Conservation (phyloP, 1,140 invertebrate species). For the Trichonephila clavata region DNA sequence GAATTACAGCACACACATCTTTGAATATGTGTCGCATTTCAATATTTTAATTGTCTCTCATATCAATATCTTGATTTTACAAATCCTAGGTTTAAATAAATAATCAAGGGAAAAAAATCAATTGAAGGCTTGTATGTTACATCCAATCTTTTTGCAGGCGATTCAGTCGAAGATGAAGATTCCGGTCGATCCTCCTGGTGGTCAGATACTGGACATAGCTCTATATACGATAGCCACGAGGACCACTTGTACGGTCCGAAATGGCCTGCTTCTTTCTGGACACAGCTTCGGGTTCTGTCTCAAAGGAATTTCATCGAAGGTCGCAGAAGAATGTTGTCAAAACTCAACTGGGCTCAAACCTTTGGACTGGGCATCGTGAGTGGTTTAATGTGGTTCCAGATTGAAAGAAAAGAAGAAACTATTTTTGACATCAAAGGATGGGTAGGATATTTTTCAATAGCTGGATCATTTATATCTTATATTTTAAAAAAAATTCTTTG, state of each 20-base stretch:
- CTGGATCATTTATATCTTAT: too few relatives aligned
- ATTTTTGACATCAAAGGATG: conserved; percentile 91
- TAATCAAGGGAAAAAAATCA: too few relatives aligned
- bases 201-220: conserved; percentile 82
- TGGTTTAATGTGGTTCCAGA: conserved; percentile 90
- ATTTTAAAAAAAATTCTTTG: too few relatives aligned
- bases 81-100: too few relatives aligned
- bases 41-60: too few relatives aligned
- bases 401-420: conserved; percentile 88
- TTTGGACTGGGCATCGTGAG: conserved; percentile 87
- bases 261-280: conserved; percentile 91
- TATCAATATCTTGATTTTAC: too few relatives aligned
- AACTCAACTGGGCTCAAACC: conserved; percentile 91
- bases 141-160: neutral
- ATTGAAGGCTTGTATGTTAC: too few relatives aligned
- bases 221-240: conserved; percentile 83
- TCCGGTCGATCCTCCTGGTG: conserved; percentile 85
- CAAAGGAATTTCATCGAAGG: conserved; percentile 90
- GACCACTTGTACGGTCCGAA: conserved; percentile 78
- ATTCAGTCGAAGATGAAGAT: conserved; percentile 83
- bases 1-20: too few relatives aligned
- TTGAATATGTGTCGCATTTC: too few relatives aligned
- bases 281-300: conserved; percentile 89
- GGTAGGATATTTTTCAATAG: conserved; percentile 80
- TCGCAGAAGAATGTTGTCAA: conserved; percentile 89